These are phyloP conservation scores for Crocallis elinguaria DNA, from an alignment of 2,888 invertebrate genomes.

Conservation along the genomic window DNA sequence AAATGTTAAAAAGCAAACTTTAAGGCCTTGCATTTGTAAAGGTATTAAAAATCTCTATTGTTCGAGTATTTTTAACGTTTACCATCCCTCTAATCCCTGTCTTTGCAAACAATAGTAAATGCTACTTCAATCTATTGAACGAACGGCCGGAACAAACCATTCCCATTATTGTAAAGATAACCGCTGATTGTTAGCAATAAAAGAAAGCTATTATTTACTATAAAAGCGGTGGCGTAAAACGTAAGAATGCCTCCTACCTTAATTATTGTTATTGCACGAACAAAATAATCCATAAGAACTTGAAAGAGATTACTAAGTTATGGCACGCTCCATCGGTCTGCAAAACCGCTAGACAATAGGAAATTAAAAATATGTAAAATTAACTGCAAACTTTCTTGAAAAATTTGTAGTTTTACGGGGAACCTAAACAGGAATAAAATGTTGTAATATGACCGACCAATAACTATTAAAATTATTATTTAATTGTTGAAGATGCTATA, in stretches of 20 bases:
- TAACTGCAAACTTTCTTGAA: background rate
- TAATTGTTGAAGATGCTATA: too few relatives aligned
- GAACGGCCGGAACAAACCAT: constrained; percentile 28
- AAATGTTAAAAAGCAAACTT: constrained; percentile 2
- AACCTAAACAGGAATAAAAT: background rate
- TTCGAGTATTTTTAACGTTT: constrained; percentile 19
- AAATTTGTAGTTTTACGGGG: background rate
- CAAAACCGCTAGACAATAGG: constrained; percentile 6
- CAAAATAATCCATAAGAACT: background rate
- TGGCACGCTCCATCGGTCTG: constrained; percentile 18
- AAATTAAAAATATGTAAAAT: background rate
- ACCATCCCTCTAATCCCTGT: constrained; percentile 52
- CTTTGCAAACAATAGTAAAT: constrained; percentile 52
- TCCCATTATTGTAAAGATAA: constrained; percentile 13
- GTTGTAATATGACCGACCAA: background rate
- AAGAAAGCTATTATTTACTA: background rate
- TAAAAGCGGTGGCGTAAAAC: background rate
- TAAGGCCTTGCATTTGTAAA: constrained; percentile 11
- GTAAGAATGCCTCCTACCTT: background rate
- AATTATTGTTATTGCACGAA: background rate
- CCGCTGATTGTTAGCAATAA: constrained; percentile 2
- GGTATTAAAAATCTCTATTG: constrained; percentile 20
- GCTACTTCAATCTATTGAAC: constrained; percentile 51
- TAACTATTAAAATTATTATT: too few relatives aligned
- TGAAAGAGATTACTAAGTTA: background rate